Base-by-base conservation (phyloP, 2,113 vertebrate species). In the Cacatua alba region DNA sequence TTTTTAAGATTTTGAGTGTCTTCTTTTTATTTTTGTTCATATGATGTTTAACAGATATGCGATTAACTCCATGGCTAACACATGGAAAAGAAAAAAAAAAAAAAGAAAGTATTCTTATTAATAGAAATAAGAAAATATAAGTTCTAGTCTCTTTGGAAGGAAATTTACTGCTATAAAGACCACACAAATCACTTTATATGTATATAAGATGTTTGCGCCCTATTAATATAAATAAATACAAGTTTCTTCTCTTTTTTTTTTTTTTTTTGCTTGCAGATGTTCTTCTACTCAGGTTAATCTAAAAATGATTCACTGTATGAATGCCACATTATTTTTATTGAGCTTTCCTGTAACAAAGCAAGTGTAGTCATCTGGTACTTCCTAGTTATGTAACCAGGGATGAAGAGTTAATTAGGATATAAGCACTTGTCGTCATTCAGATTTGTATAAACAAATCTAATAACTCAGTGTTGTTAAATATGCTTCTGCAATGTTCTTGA, bases 381-480 rank as follows among this genome's bases (percentile, higher is more conserved):
- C 33, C 43, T 41, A 57, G 59, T 90, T 93, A 55, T 5, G 28
- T 93, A 95, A 93, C 23, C 29, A 68, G 25, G 75, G 39, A 83
- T 64, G 35, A 92, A 75, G 53, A 76, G 68, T 59, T 53, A 51
- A 82, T 95, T 95, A 71, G 55, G 17, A 15, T 92, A 31, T 81
- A 78, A 91, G n/a, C 20, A 82, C n/a, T 76, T 88, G 29, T 33
- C 20, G 35, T 92, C 25, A 51, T 75, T 92, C 84, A 69, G 76
- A 17, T 39, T 26, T 83, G 51, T 74, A 24, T 33, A 39, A 85
- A 11, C 20, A 41, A 94, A 94, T 93, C 46, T 78, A 78, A 83
- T 85, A 96, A 88, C 24, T 88, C 64, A 48, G 3, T 55, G 28
- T 86, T 21, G 28, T 93, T 91, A 95, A 96, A 80, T 64, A 74